phyloP scores from a whole-genome alignment of 1,140 invertebrate species.

The Formica selysi region DNA sequence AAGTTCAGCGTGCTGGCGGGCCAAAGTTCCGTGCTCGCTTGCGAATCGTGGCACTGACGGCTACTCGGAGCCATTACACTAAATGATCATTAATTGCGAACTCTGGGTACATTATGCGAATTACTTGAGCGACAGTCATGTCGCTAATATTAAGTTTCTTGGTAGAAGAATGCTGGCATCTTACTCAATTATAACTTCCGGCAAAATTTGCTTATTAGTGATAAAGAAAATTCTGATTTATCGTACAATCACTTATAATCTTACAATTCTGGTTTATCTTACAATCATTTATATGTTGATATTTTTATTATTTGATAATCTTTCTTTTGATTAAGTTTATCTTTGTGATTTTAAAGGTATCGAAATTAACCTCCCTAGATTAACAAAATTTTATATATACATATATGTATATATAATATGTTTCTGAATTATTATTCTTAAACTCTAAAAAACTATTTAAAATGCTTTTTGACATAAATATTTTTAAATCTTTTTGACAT shows the following conservation, averaged over 20 bases:
- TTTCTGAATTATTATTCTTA: background rate
- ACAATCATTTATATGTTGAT: constrained; percentile 8
- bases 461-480: background rate
- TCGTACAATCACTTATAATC: background rate
- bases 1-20: constrained; percentile 25
- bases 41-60: constrained; percentile 46
- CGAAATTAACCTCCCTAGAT: background rate
- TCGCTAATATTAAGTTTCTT: constrained; percentile 58
- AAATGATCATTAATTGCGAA: constrained; percentile 63
- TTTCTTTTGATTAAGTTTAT: background rate
- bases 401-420: background rate
- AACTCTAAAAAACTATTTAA: background rate
- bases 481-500: constrained; percentile 11
- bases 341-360: no score
- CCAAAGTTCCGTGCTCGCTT: constrained; percentile 38
- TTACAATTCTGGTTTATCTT: constrained; percentile 19
- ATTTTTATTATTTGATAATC: constrained; percentile 3
- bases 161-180: constrained; percentile 44
- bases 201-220: constrained; percentile 41
- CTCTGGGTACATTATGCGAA: constrained; percentile 51
- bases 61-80: constrained; percentile 47
- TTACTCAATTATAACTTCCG: constrained; percentile 57
- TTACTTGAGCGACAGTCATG: constrained; percentile 54
- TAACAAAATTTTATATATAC: background rate
- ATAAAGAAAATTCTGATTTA: constrained; percentile 42